phyloP scores from a whole-genome alignment of 2,888 invertebrate species.

The Tricholauxania praeusta region DNA sequence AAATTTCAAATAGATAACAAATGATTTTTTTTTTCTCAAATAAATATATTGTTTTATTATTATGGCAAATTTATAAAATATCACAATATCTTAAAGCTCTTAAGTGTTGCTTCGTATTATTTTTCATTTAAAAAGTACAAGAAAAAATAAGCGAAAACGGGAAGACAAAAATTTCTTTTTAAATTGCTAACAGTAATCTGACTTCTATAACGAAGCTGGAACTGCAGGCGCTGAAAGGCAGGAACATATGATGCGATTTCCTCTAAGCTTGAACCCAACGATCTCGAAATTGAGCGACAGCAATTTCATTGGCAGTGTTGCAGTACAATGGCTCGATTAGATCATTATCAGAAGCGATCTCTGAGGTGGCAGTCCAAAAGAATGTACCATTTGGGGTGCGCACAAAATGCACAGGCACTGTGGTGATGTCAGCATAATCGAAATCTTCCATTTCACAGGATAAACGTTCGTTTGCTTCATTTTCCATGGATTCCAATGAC shows the following conservation, averaged over 20 bases:
- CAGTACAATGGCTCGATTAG: conserved; percentile 63
- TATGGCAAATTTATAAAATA: conserved; percentile 42
- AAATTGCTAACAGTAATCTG: background rate
- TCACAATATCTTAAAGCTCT: conserved; percentile 48
- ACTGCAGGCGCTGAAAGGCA: conserved; percentile 39
- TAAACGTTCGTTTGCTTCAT: conserved; percentile 62
- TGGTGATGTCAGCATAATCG: conserved; percentile 58
- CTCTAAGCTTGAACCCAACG: conserved; percentile 79
- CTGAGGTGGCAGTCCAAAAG: conserved; percentile 81
- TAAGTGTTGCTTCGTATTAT: conserved; percentile 49
- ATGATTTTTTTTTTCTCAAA: conserved; percentile 28
- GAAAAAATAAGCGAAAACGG: conserved; percentile 42
- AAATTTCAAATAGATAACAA: conserved; percentile 20
- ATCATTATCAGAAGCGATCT: conserved; percentile 63
- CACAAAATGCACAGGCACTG: conserved; percentile 80
- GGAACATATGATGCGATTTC: conserved; percentile 44
- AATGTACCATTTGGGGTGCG: conserved; percentile 84
- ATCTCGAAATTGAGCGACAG: conserved; percentile 61
- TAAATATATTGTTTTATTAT: conserved; percentile 29
- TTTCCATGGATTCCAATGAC: conserved; percentile 66
- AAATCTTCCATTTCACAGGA: conserved; percentile 61
- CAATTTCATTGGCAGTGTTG: conserved; percentile 63
- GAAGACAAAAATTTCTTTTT: conserved; percentile 50
- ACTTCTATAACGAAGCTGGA: conserved; percentile 37
- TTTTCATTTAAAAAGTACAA: conserved; percentile 44